Conservation (phyloP, 2,113 vertebrate species). For the Perognathus longimembris region DNA sequence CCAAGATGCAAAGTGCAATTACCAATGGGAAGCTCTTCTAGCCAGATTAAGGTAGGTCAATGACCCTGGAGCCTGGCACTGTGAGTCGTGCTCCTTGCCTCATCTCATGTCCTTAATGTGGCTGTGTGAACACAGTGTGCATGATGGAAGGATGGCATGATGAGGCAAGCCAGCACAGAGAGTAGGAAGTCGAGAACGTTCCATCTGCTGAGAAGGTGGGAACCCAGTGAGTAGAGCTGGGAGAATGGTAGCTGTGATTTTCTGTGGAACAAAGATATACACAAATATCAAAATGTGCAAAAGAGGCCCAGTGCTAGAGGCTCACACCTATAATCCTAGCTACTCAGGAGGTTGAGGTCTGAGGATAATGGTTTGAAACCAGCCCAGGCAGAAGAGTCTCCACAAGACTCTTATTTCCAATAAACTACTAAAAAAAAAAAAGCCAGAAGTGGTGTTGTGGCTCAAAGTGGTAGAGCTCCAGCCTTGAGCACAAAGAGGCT, state of each 20-base stretch:
- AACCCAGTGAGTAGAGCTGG: neutral
- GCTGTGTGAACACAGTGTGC: too few relatives aligned
- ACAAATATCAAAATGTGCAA: neutral
- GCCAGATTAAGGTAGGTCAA: fast-evolving
- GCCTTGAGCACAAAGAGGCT: too few relatives aligned
- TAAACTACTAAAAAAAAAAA: too few relatives aligned
- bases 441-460: too few relatives aligned
- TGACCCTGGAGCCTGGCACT: neutral
- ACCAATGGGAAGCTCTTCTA: neutral
- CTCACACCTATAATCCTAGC: too few relatives aligned
- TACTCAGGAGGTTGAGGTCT: too few relatives aligned
- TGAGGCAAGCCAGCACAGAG: neutral
- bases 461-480: too few relatives aligned
- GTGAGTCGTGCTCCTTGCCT: neutral
- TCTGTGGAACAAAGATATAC: neutral
- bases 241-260: neutral
- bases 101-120: neutral
- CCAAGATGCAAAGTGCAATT: neutral
- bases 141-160: neutral
- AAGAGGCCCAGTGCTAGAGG: too few relatives aligned
- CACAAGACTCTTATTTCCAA: too few relatives aligned
- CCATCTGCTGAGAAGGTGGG: neutral
- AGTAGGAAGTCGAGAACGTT: neutral
- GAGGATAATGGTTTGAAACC: too few relatives aligned
- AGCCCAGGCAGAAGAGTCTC: too few relatives aligned